These are phyloP conservation scores for Lordiphosa stackelbergi DNA, from an alignment of 1,140 invertebrate genomes.

Conservation along the genomic window DNA sequence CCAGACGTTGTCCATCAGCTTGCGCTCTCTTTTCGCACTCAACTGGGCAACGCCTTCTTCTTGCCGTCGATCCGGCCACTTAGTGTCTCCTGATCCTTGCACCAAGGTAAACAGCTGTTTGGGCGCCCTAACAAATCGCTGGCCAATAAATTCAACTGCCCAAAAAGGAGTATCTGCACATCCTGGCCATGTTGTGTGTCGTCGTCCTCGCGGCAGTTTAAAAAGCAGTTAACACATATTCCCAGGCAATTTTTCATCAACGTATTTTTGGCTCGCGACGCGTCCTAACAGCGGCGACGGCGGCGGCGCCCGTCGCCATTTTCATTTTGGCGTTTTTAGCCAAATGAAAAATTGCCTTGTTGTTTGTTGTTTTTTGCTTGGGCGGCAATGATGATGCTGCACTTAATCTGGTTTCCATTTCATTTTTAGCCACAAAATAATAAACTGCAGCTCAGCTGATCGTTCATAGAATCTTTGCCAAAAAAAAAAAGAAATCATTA, in stretches of 20 bases:
- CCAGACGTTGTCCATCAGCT: constrained; percentile 16
- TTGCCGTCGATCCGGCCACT: constrained; percentile 57
- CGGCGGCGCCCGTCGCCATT: constrained; percentile 45
- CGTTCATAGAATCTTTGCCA: constrained; percentile 51
- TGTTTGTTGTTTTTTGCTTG: constrained; percentile 58
- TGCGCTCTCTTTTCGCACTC: too few species aligned
- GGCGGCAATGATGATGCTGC: constrained; percentile 63
- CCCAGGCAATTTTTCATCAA: constrained; percentile 74
- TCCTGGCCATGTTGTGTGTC: constrained; percentile 45
- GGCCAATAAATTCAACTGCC: constrained; percentile 46
- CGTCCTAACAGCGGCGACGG: constrained; percentile 30
- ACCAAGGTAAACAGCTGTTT: constrained; percentile 55
- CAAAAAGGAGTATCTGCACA: constrained; percentile 1
- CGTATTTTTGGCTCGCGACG: constrained; percentile 59
- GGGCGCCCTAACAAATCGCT: constrained; percentile 52
- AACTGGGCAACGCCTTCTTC: constrained; percentile 61
- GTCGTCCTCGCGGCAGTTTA: constrained; percentile 76
- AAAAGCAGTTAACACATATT: constrained; percentile 77
- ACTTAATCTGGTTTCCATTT: constrained; percentile 66
- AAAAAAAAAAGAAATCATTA: constrained; percentile 4
- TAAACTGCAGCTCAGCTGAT: constrained; percentile 40
- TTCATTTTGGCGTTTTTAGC: constrained; percentile 59
- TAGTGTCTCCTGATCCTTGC: constrained; percentile 60
- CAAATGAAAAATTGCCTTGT: constrained; percentile 75
- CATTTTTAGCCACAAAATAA: constrained; percentile 26